These are phyloP conservation scores for Acholoe squamosa DNA, from an alignment of 2,888 invertebrate genomes.

Conservation along the genomic window DNA sequence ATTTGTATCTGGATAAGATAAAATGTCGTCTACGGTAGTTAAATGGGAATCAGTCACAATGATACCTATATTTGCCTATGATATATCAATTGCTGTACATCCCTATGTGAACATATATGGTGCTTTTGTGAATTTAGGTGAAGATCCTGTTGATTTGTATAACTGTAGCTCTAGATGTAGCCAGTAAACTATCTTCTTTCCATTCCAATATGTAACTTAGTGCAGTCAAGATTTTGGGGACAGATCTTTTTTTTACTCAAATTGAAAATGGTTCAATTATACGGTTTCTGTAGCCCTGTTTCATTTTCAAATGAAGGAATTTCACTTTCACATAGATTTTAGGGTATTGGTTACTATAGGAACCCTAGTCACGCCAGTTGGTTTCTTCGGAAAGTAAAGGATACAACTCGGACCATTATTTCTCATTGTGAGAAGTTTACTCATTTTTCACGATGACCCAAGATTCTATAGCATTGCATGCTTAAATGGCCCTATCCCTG, in stretches of 20 bases:
- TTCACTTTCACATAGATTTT: not conserved
- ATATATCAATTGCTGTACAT: not conserved
- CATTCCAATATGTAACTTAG: not conserved
- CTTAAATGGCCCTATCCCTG: not conserved
- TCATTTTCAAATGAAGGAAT: not conserved
- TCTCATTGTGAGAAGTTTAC: not conserved
- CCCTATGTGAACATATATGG: constrained; percentile 16
- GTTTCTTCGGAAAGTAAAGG: not conserved
- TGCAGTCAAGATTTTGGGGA: not conserved
- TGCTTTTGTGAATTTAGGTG: constrained; percentile 21
- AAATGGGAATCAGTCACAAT: too few relatives aligned
- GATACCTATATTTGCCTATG: too few relatives aligned
- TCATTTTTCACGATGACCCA: not conserved
- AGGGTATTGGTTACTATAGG: not conserved
- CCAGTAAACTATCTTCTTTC: not conserved
- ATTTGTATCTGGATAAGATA: too few relatives aligned
- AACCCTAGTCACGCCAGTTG: not conserved
- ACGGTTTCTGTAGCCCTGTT: not conserved
- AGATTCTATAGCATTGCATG: not conserved
- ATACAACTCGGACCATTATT: not conserved
- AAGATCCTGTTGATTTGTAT: not conserved
- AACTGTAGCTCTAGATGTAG: not conserved
- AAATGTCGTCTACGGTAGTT: too few relatives aligned
- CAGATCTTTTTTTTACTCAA: not conserved
- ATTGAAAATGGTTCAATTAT: not conserved